Base-by-base conservation (phyloP, 2,113 vertebrate genomes). In the Ptychochromis oligacanthus region DNA sequence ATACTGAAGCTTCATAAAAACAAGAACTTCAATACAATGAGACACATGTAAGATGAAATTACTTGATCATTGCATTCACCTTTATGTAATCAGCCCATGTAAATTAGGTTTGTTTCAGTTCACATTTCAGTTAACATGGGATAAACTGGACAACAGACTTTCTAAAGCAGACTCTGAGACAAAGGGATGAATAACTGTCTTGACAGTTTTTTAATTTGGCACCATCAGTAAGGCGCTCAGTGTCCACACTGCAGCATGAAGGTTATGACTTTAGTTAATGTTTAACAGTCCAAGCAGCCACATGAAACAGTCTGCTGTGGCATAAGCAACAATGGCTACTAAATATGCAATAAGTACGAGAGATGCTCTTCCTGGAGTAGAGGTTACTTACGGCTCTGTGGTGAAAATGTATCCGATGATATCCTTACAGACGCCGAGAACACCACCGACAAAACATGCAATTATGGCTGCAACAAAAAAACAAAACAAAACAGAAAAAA, bases 321-420 rank as follows among this genome's bases (percentile, higher is more conserved):
- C 13, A 46, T 49, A 49, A 49, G 4, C 46, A 14, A 49, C 46
- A 49, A 15, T 6, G 2, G 6, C 13, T 15, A 17, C 46, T 49
- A 6, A 49, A 49, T 14, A 17, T 49, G 46, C 4, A 49, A 49
- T 6, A 49, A 15, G 15, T 49, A 15, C 15, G 46, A 1, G 4
- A 49, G 14, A 49, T 15, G 6, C 11, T 17, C 11, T 43, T 43
- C 40, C 4, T 43, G 1, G 1, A 13, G 40, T 2, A 43, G 40
- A 38, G 12, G 59, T 8, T 55, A 96, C 97, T 93, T 85, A 98
- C 98, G 67, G 91, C 75, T 98, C 97, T 4, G 83, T 91, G 61
- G 97, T 98, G 84, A 98, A 98, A 85, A 97, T 89, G 78, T 96
- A 97, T 46, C 94, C 97, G 36, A 97, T 91, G 13, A 96, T 84